These are phyloP conservation scores for Crocallis elinguaria DNA, from an alignment of 2,888 invertebrate genomes.

Conservation along the genomic window DNA sequence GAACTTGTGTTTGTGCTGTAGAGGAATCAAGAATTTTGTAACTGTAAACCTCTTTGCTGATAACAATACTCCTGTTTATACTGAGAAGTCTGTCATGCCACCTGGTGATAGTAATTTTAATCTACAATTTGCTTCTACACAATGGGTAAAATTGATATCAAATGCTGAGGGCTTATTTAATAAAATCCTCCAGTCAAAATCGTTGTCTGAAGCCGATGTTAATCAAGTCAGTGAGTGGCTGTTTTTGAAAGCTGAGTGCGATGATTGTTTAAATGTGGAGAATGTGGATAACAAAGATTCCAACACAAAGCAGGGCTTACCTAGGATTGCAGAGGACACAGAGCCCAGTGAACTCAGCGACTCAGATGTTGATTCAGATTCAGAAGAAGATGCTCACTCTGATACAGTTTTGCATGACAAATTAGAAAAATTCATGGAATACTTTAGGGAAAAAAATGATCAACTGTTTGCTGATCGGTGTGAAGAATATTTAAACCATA, in stretches of 20 bases:
- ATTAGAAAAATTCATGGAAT: constrained; percentile 89
- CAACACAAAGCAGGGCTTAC: constrained; percentile 73
- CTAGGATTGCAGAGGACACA: constrained; percentile 80
- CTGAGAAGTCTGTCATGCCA: constrained; percentile 66
- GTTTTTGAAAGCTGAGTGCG: constrained; percentile 93
- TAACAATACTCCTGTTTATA: constrained; percentile 84
- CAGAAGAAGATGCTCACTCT: constrained; percentile 83
- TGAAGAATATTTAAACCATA: constrained; percentile 84
- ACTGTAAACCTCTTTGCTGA: constrained; percentile 89
- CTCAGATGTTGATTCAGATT: constrained; percentile 86
- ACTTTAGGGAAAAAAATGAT: constrained; percentile 89
- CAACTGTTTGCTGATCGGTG: constrained; percentile 85
- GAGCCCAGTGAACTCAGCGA: constrained; percentile 86
- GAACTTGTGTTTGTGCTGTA: constrained; percentile 87
- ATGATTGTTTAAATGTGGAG: constrained; percentile 90
- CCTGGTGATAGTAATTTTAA: constrained; percentile 84
- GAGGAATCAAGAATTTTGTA: constrained; percentile 88
- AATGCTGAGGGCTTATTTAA: constrained; percentile 94
- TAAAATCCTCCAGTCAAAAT: constrained; percentile 88
- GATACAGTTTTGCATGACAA: constrained; percentile 89
- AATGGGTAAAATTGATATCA: constrained; percentile 92
- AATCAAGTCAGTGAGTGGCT: constrained; percentile 92
- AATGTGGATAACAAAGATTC: constrained; percentile 74
- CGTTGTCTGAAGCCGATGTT: constrained; percentile 88
- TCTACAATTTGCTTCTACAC: constrained; percentile 92